phyloP scores from a whole-genome alignment of 2,113 vertebrate species.

The Passer domesticus region DNA sequence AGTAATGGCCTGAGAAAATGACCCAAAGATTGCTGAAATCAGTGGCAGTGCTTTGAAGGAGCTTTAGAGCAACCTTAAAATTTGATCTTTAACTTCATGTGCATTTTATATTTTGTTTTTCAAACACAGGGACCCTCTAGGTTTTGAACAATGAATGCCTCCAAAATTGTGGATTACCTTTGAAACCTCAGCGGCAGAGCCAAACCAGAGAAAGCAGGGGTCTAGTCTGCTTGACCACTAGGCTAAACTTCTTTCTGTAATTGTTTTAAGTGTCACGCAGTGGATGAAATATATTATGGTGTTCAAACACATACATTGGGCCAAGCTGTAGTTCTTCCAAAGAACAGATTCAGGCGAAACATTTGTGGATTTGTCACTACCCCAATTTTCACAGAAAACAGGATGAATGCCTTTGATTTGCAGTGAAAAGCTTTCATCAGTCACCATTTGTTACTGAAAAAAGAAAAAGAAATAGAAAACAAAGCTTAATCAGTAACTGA shows the following conservation, averaged over 20 bases:
- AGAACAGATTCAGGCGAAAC: background rate
- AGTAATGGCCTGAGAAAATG: background rate
- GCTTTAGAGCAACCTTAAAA: background rate
- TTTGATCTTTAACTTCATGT: background rate
- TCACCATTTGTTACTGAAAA: background rate
- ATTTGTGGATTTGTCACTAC: background rate
- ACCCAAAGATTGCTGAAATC: background rate
- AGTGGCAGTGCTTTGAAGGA: background rate
- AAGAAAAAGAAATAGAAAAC: background rate
- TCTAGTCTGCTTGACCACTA: background rate
- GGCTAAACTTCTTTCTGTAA: background rate
- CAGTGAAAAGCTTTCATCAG: slow-evolving; percentile 32
- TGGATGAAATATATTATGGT: background rate
- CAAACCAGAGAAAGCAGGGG: background rate
- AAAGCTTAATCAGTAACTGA: background rate
- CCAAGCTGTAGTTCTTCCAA: background rate
- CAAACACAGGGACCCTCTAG: background rate
- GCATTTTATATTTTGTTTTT: background rate
- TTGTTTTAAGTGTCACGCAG: background rate
- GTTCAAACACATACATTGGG: background rate
- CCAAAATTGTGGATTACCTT: background rate
- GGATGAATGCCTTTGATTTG: slow-evolving; percentile 43
- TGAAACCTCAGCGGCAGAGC: background rate
- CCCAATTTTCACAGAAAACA: background rate
- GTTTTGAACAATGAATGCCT: background rate